phyloP scores from a whole-genome alignment of 2,797 vertebrate species.

The Craterocephalus amniculus region DNA sequence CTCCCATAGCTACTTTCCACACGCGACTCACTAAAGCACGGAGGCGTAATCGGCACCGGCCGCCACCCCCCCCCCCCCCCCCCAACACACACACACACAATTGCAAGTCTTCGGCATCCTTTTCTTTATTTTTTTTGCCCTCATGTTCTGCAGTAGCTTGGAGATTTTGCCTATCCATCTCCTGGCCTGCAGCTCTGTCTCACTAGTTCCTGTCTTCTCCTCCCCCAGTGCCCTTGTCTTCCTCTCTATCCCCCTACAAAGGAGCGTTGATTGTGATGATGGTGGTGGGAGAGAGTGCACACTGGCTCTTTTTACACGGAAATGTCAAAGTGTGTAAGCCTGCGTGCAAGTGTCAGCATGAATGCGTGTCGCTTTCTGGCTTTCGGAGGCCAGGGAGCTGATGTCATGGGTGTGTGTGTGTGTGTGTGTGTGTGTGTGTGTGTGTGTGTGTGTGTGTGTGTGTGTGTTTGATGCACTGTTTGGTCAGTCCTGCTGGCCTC shows the following conservation, averaged over 20 bases:
- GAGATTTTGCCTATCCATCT: conserved; percentile 64
- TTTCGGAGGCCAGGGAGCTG: conserved; percentile 69
- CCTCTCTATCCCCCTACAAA: conserved; percentile 77
- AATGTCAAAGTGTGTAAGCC: conserved; percentile 81
- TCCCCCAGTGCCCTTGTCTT: conserved; percentile 64
- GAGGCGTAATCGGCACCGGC: no score
- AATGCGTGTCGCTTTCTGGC: conserved; percentile 62
- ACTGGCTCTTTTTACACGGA: conserved; percentile 83
- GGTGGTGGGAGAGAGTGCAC: conserved; percentile 76
- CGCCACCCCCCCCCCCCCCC: no score
- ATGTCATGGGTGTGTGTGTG: conserved; percentile 73
- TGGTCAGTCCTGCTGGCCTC: conserved; percentile 67
- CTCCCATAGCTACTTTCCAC: no score
- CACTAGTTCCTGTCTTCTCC: conserved; percentile 47
- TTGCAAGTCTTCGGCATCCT: conserved; percentile 47
- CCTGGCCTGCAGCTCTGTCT: conserved; percentile 54
- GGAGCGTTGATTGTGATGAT: conserved; percentile 80
- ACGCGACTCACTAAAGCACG: no score
- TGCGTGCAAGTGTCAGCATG: conserved; percentile 62
- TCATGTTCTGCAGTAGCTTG: conserved; percentile 58
- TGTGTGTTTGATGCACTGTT: conserved; percentile 66
- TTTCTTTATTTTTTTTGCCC: conserved; percentile 27
- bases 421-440: no score
- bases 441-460: no score
- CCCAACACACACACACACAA: no score